Evolutionary conservation across 2,888 invertebrate species (phyloP).

Genomic region (Rhabditoides inermis): DNA sequence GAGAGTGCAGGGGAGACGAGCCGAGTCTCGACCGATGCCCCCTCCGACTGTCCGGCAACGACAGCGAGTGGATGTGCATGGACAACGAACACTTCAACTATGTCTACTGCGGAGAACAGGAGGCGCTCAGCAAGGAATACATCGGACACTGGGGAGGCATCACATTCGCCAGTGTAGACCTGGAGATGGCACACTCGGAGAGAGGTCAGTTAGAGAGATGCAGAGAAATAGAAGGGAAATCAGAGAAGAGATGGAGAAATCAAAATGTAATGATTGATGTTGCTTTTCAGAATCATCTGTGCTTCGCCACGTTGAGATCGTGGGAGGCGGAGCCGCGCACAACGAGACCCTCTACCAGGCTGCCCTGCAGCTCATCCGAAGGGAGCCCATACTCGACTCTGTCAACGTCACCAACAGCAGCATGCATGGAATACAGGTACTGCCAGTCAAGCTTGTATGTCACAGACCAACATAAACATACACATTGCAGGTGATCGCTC

Average conservation of each 20-base stretch:
- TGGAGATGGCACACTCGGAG: slow-evolving; percentile 39
- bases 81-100: slow-evolving; percentile 79
- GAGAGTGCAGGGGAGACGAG: slow-evolving; percentile 67
- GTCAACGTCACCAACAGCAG: slow-evolving; percentile 69
- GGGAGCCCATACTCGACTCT: slow-evolving; percentile 72
- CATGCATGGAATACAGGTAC: slow-evolving; percentile 75
- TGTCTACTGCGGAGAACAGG: slow-evolving; percentile 70
- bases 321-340: slow-evolving; percentile 87
- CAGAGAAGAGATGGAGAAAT: too few relatives aligned
- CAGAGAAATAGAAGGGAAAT: too few relatives aligned
- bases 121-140: slow-evolving; percentile 55
- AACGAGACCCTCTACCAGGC: slow-evolving; percentile 71
- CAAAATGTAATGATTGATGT: too few relatives aligned
- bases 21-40: slow-evolving; percentile 54
- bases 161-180: slow-evolving; percentile 58
- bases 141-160: slow-evolving; percentile 91
- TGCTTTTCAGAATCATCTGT: slow-evolving; percentile 66
- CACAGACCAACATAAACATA: neutral
- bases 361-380: slow-evolving; percentile 79
- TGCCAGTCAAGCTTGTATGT: neutral
- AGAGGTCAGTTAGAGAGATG: slow-evolving; percentile 12
- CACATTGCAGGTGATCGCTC: slow-evolving; percentile 35
- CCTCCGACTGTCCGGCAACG: slow-evolving; percentile 37
- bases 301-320: slow-evolving; percentile 68
- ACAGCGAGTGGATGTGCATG: slow-evolving; percentile 63